Conservation (phyloP, 1,140 invertebrate species). For the Leptopilina clavipes region DNA sequence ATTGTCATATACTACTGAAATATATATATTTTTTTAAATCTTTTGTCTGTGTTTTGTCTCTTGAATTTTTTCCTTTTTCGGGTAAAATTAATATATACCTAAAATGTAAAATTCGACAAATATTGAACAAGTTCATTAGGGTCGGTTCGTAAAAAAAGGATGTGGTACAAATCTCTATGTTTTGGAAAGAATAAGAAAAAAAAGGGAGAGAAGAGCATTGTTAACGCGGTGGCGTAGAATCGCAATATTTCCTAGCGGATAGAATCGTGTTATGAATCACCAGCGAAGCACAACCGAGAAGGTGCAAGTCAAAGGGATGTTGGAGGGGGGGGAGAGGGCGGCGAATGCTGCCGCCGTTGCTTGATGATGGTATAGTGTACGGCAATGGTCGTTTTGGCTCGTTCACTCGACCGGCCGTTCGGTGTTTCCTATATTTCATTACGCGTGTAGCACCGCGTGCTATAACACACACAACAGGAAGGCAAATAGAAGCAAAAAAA, state of each 20-base stretch:
- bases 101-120: neutral
- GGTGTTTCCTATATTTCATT: conserved; percentile 56
- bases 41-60: too few species aligned
- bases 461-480: conserved; percentile 57
- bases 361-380: conserved; percentile 41
- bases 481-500: conserved; percentile 55
- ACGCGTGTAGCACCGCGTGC: conserved; percentile 48
- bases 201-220: conserved; percentile 37
- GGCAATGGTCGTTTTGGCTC: conserved; percentile 47
- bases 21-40: too few species aligned
- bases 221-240: conserved; percentile 52
- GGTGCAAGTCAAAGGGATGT: conserved; percentile 42
- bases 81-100: too few species aligned
- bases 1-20: too few species aligned
- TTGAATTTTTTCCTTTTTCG: too few species aligned
- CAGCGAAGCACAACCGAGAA: conserved; percentile 43
- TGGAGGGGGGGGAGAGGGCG: conserved; percentile 40
- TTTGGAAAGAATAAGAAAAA: conserved; percentile 29
- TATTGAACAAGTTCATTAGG: conserved; percentile 5
- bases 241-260: conserved; percentile 51
- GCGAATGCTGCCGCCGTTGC: neutral
- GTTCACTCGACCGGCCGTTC: neutral
- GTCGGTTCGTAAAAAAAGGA: neutral
- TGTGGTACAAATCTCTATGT: neutral
- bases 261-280: conserved; percentile 55